These are phyloP conservation scores for Macrotrachela quadricornifera DNA, from an alignment of 1,140 invertebrate species.

Conservation along the genomic window DNA sequence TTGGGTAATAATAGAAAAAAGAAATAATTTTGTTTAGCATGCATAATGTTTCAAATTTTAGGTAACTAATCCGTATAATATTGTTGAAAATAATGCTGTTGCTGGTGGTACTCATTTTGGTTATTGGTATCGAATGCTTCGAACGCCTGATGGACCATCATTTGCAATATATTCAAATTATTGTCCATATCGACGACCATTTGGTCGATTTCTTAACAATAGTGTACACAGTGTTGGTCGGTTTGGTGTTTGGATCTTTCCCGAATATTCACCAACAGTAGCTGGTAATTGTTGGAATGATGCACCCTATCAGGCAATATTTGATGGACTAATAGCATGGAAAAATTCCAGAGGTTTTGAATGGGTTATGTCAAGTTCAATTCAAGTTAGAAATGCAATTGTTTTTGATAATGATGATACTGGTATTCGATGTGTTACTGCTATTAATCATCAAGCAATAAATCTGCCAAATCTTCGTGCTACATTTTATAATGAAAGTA, in stretches of 20 bases:
- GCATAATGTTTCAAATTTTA: slow-evolving; percentile 16
- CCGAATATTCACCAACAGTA: slow-evolving; percentile 15
- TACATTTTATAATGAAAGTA: neutral
- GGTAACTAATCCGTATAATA: slow-evolving; percentile 24
- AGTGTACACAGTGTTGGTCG: slow-evolving; percentile 23
- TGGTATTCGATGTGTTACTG: slow-evolving; percentile 11
- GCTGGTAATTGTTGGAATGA: slow-evolving; percentile 2
- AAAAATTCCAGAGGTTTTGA: slow-evolving; percentile 17
- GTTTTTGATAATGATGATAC: slow-evolving; percentile 17
- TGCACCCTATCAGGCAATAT: slow-evolving; percentile 3
- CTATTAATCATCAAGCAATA: neutral
- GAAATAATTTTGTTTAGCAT: neutral
- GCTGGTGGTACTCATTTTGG: slow-evolving; percentile 28
- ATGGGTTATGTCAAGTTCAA: slow-evolving; percentile 15
- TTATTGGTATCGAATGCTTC: slow-evolving; percentile 21
- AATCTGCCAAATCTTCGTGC: neutral
- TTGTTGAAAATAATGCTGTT: slow-evolving; percentile 17
- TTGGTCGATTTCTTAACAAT: slow-evolving; percentile 20
- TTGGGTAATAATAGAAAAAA: neutral
- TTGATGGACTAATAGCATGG: slow-evolving; percentile 11
- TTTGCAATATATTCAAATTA: slow-evolving; percentile 10
- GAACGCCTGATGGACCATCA: slow-evolving; percentile 23
- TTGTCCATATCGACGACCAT: slow-evolving; percentile 16
- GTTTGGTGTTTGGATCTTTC: slow-evolving; percentile 27
- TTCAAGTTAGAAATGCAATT: slow-evolving; percentile 18